Evolutionary conservation across 2,797 vertebrate genomes (phyloP).

Genomic region (Pyrocephalus nanus): DNA sequence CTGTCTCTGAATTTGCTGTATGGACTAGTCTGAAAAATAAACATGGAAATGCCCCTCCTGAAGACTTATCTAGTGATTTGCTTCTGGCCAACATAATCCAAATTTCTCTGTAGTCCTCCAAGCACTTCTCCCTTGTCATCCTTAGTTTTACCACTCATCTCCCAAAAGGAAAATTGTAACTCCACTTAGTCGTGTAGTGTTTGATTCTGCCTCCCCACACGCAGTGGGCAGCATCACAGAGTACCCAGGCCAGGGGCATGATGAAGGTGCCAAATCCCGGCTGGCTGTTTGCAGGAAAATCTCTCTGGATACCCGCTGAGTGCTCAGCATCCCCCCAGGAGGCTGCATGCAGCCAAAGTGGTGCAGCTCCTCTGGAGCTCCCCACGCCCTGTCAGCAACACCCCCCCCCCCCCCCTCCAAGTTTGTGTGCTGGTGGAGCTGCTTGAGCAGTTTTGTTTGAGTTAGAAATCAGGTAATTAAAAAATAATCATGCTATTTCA

Average conservation of each 20-base stretch:
- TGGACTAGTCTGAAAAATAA: neutral
- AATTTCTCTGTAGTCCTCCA: neutral
- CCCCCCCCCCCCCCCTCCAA: too few species aligned
- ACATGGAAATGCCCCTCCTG: neutral
- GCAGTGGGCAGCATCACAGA: neutral
- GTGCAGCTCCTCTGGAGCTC: rapidly evolving
- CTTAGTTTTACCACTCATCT: neutral
- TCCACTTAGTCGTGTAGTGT: neutral
- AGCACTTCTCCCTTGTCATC: neutral
- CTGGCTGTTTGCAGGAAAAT: neutral
- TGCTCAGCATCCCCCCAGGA: neutral
- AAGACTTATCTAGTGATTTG: neutral
- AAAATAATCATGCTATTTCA: neutral
- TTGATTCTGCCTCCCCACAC: neutral
- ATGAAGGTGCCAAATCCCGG: neutral
- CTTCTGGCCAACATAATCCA: neutral
- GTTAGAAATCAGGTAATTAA: neutral
- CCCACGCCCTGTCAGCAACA: neutral
- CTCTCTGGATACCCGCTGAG: neutral
- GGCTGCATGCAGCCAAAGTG: neutral
- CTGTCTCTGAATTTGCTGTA: neutral
- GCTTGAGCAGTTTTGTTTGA: neutral
- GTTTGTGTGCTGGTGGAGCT: too few species aligned
- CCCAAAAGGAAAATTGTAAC: neutral
- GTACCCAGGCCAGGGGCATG: neutral